Percentiles rank a stretch among this genome's conserved stretches.
Conservation (phyloP, 2,113 vertebrate genomes). For the Rafetus swinhoei region DNA sequence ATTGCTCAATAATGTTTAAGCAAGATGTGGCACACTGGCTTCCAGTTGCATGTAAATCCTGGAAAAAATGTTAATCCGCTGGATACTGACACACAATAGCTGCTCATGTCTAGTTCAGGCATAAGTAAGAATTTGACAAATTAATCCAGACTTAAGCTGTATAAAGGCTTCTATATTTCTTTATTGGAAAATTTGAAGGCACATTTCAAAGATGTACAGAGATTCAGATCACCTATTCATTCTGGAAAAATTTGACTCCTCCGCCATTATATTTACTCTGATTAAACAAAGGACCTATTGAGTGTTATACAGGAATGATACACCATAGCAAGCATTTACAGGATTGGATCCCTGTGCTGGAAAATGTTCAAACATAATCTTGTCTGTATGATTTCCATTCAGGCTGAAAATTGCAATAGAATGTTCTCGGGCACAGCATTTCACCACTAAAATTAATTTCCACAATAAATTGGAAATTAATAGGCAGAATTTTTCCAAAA, state of each 20-base stretch:
- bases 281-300: not conserved
- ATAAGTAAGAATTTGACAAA: slow-evolving; percentile 54
- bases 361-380: not conserved
- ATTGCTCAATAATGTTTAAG: slow-evolving; percentile 58
- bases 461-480: not conserved
- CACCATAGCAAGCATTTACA: not conserved
- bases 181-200: not conserved
- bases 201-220: slow-evolving; percentile 26
- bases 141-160: slow-evolving; percentile 44
- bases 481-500: not conserved
- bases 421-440: not conserved
- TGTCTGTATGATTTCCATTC: not conserved
- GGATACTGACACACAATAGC: slow-evolving; percentile 62
- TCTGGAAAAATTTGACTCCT: not conserved
- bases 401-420: not conserved
- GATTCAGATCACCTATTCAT: slow-evolving; percentile 56
- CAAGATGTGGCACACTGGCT: slow-evolving; percentile 60
- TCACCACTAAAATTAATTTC: not conserved
- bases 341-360: not conserved
- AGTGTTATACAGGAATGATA: not conserved
- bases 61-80: slow-evolving; percentile 62
- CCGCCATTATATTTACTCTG: not conserved
- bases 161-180: slow-evolving; percentile 40
- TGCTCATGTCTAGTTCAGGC: slow-evolving; percentile 36
- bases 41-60: slow-evolving; percentile 68